A percentile compares a stretch with the other conserved stretches of the same genome.
Conservation (phyloP, 2,797 vertebrate species). For the Centroberyx gerrardi region DNA sequence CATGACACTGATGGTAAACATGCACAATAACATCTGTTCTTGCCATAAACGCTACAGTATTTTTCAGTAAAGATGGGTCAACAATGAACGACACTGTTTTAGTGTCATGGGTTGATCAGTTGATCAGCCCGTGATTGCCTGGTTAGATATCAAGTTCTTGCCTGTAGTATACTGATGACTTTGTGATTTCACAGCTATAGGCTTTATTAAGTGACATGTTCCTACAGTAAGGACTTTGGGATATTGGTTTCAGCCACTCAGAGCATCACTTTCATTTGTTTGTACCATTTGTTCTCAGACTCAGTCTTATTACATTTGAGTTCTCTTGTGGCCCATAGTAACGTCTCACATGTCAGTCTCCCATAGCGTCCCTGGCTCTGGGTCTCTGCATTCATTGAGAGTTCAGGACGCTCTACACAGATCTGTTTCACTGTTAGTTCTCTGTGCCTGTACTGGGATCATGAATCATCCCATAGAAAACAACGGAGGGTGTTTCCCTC, state of each 20-base stretch:
- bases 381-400: neutral
- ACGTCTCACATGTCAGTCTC: too few relatives aligned
- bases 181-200: too few relatives aligned
- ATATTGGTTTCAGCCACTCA: neutral
- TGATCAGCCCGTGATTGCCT: neutral
- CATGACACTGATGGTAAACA: too few relatives aligned
- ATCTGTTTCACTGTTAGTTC: slow-evolving; percentile 1
- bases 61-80: neutral
- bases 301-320: too few relatives aligned
- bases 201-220: neutral
- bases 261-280: neutral
- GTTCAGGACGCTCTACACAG: slow-evolving; percentile 17
- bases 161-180: neutral
- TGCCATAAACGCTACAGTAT: neutral
- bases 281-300: neutral
- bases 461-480: slow-evolving; percentile 56
- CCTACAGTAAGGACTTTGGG: neutral
- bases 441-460: slow-evolving; percentile 9
- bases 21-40: neutral
- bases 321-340: neutral
- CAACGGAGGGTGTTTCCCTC: slow-evolving; percentile 70
- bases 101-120: neutral
- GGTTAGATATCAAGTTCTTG: neutral
- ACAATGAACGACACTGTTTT: slow-evolving; percentile 7
- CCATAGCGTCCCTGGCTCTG: neutral